Evolutionary conservation across 2,113 vertebrate genomes (phyloP), one percentile per base, ranked within the genome.

Genomic region (Thunnus maccoyii): DNA sequence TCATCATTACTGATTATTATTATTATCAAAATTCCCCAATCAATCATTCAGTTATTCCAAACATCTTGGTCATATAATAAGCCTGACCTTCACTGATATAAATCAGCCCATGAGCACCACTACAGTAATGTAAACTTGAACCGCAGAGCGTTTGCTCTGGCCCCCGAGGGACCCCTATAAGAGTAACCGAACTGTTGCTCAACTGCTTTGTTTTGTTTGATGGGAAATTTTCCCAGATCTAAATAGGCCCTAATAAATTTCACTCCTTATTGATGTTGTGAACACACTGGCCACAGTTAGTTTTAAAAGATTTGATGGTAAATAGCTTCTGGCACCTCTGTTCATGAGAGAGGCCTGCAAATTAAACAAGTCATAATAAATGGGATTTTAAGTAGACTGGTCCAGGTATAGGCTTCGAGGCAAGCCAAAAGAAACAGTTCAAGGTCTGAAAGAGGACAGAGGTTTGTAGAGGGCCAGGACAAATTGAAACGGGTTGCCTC

Each of bases 71-170:
- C 61, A 32, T 22, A 65, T 78, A 78, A 84, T 66, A 66, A 50
- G 25, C 46, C 69, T 67, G 79, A 68, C 83, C 77, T 70, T 32
- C 94, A 83, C 86, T 75, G 88, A 85, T 86, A 92, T 93, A 92
- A 87, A 95, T 95, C 92, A 91, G 36, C 10, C 86, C 88, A 76
- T 80, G 90, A 93, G 93, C 60, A 93, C 17, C 72, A 63, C 81
- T n/a, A 64, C 71, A 72, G 76, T 91, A 93, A 95, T 93, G 92
- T 95, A 94, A 93, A 95, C 94, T 90, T 82, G 87, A 91, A 90
- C 92, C 82, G 74, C 87, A 70, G 85, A 93, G 91, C 86, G 78
- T 82, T 91, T 78, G 68, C 73, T 60, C 66, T 75, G 62, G 27
- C 16, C 84, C 88, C 82, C 56, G 2, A 20, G 81, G 64, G 84